These are phyloP conservation scores for Cossypha heuglini DNA, from an alignment of 2,797 vertebrate genomes.

Conservation along the genomic window DNA sequence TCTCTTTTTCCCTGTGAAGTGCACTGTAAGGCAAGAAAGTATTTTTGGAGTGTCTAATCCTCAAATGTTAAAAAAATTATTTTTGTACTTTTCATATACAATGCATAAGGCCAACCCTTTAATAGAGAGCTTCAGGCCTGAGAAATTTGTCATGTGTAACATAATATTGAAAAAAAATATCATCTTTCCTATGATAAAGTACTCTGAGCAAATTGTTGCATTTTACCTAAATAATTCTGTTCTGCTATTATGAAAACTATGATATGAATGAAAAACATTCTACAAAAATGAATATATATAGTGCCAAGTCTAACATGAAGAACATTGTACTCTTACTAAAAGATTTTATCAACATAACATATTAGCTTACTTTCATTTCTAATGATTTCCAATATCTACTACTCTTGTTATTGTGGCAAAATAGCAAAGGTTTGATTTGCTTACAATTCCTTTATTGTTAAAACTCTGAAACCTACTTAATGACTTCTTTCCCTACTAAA, in stretches of 20 bases:
- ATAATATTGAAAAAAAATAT: neutral
- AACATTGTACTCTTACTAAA: neutral
- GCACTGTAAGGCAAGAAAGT: neutral
- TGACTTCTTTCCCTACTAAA: neutral
- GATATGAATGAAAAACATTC: neutral
- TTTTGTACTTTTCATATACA: neutral
- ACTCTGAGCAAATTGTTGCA: constrained; percentile 11
- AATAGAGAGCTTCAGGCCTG: neutral
- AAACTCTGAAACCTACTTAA: neutral
- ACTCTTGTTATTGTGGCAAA: neutral
- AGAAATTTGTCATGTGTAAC: neutral
- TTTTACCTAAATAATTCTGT: constrained; percentile 55
- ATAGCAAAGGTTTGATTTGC: neutral
- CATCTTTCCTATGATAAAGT: neutral
- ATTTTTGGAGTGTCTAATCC: neutral
- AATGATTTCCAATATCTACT: neutral
- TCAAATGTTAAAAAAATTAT: neutral
- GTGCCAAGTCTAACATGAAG: neutral
- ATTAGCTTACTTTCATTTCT: neutral
- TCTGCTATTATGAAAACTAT: constrained; percentile 24
- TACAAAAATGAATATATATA: neutral
- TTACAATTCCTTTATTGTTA: neutral
- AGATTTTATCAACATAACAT: neutral
- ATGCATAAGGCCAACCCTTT: neutral
- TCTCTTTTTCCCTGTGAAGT: neutral